A percentile compares a stretch with the other conserved stretches of the same genome.
Conservation (phyloP, 2,797 vertebrate genomes). For the Sebastolobus alascanus region DNA sequence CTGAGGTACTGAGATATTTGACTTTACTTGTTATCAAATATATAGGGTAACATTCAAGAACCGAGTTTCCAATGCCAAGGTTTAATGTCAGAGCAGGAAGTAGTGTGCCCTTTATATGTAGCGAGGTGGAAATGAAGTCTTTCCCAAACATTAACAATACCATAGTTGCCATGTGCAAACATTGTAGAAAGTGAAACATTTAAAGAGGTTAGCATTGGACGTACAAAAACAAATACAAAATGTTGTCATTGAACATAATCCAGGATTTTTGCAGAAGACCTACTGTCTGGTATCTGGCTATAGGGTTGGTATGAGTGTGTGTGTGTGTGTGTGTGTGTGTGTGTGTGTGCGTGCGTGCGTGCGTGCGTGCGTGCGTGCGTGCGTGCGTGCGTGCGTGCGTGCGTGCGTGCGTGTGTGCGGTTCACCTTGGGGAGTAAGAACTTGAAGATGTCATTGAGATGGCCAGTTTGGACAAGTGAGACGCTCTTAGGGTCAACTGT, state of each 20-base stretch:
- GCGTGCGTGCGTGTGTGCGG: not conserved
- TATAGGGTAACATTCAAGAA: not conserved
- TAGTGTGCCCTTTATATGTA: not conserved
- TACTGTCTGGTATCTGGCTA: not conserved
- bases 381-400: not conserved
- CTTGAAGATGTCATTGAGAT: conserved; percentile 2
- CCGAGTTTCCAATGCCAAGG: not conserved
- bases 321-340: not conserved
- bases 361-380: not conserved
- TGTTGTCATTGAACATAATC: not conserved
- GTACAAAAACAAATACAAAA: not conserved
- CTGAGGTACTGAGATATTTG: conserved; percentile 6
- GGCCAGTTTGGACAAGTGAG: conserved; percentile 9
- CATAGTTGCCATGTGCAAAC: not conserved
- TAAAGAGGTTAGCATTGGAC: not conserved
- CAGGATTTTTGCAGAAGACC: not conserved
- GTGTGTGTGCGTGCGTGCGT: not conserved
- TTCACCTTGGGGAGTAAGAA: conserved; percentile 2
- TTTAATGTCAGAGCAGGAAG: not conserved
- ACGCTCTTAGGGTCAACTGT: conserved; percentile 1
- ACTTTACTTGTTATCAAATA: conserved; percentile 15
- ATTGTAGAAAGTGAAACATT: not conserved
- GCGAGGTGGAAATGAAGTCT: not conserved
- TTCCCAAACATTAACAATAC: not conserved
- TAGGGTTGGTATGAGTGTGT: not conserved